Evolutionary conservation across 1,140 invertebrate genomes (phyloP).

Genomic region (Aphelenchoides besseyi): DNA sequence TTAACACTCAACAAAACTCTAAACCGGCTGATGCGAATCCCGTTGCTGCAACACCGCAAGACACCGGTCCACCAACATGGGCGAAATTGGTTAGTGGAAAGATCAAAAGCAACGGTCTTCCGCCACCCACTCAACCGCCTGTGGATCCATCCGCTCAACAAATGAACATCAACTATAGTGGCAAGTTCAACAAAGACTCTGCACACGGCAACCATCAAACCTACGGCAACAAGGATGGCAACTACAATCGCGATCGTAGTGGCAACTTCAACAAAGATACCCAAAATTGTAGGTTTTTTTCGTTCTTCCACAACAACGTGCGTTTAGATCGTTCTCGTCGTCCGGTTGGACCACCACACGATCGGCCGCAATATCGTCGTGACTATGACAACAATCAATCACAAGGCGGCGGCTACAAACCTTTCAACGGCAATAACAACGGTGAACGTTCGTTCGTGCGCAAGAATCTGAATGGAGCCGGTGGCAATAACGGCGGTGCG

Average conservation of each 20-base stretch:
- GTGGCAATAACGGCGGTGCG: neutral
- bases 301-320: no score
- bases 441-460: neutral
- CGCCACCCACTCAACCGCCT: slow-evolving; percentile 12
- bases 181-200: neutral
- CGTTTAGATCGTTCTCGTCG: neutral
- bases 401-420: neutral
- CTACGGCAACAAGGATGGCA: slow-evolving; percentile 2
- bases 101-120: slow-evolving; percentile 18
- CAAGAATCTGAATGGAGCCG: neutral
- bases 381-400: neutral
- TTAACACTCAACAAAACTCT: neutral
- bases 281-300: no score
- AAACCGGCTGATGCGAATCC: neutral
- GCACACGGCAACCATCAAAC: neutral
- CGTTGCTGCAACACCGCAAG: neutral
- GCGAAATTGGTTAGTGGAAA: slow-evolving; percentile 19
- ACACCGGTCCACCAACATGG: slow-evolving; percentile 10
- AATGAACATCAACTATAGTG: neutral
- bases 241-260: slow-evolving; percentile 4
- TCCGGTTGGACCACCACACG: no score
- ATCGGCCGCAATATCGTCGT: neutral
- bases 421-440: neutral
- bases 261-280: slow-evolving; percentile 7
- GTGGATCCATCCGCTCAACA: neutral